phyloP scores from a whole-genome alignment of 2,797 vertebrate species.

The Leucoraja ocellata region DNA sequence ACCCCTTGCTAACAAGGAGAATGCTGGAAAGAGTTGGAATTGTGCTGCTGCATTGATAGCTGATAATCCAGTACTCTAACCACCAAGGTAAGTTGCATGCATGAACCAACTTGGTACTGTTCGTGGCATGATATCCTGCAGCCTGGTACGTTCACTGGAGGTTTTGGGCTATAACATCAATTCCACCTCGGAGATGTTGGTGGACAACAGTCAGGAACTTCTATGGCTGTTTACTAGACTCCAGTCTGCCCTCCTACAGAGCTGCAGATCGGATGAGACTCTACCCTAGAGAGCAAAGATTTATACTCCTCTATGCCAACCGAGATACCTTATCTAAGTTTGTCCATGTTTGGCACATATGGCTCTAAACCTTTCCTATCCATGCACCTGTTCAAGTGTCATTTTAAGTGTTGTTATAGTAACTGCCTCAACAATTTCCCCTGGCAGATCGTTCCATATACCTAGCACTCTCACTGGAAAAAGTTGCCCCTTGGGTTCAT shows the following conservation, averaged over 20 bases:
- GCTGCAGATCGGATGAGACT: neutral
- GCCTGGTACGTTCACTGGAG: neutral
- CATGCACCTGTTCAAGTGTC: too few species aligned
- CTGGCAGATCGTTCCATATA: neutral
- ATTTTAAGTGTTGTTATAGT: too few species aligned
- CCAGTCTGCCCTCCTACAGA: neutral
- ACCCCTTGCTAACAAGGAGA: neutral
- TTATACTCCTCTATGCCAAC: too few species aligned
- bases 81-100: neutral
- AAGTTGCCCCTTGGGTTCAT: too few species aligned
- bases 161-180: neutral
- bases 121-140: neutral
- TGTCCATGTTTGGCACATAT: too few species aligned
- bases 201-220: neutral
- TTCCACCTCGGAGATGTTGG: neutral
- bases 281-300: neutral
- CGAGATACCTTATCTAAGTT: too few species aligned
- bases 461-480: too few species aligned
- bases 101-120: neutral
- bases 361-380: too few species aligned
- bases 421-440: too few species aligned
- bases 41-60: neutral
- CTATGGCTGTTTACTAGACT: neutral
- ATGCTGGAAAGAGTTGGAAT: neutral
- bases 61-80: neutral